These are phyloP conservation scores for Cerastis leucographa DNA, from an alignment of 2,888 invertebrate species.

Conservation along the genomic window DNA sequence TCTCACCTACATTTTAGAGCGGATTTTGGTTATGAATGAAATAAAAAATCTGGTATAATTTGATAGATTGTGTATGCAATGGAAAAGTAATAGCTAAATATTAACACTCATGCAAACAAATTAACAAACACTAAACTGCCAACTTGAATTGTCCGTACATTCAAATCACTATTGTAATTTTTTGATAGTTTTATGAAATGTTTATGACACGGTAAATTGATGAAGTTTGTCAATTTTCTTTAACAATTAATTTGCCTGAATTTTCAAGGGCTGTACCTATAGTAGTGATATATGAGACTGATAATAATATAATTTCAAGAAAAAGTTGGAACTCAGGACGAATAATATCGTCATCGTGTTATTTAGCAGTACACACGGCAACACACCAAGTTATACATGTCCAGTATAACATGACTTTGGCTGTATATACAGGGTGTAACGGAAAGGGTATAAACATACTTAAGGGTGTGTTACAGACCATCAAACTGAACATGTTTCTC, in stretches of 20 bases:
- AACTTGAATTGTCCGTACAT: background rate
- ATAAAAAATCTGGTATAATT: background rate
- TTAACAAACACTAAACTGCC: no score
- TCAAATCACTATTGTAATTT: background rate
- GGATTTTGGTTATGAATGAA: background rate
- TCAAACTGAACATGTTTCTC: no score
- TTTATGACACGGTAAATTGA: no score
- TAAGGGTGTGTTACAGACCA: no score
- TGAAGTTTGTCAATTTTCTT: no score
- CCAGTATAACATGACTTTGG: no score
- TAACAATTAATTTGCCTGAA: background rate
- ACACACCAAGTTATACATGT: no score
- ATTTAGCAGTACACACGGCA: background rate
- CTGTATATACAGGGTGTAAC: no score
- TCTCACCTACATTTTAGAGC: slow-evolving; percentile 20
- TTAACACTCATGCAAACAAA: background rate
- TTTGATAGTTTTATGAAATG: background rate
- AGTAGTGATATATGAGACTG: background rate
- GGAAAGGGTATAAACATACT: no score
- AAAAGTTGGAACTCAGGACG: background rate
- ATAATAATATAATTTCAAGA: background rate
- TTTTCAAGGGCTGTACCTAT: background rate
- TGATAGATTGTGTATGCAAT: background rate
- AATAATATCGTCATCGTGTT: background rate
- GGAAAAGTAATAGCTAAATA: background rate